Evolutionary conservation across 2,797 vertebrate genomes (phyloP), one percentile per base, ranked within the genome.

Genomic region (Galago senegalensis): DNA sequence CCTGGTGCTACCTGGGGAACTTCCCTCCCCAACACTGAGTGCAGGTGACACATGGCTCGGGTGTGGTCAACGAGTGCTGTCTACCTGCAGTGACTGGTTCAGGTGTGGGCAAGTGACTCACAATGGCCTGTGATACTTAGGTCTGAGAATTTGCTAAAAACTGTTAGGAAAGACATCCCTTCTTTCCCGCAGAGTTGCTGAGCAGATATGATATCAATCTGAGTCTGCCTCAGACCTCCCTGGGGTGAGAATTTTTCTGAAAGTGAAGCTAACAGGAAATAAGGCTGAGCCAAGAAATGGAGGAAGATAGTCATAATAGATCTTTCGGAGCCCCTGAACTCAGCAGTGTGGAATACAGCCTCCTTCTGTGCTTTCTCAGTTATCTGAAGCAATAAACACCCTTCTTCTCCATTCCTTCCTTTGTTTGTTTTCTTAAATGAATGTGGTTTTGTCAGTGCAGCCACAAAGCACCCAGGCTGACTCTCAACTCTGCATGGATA

Each of bases 381-480:
- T n/a, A 82, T 31, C 12, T 25, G 75, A 86, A 72, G 23, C 53
- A 46, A 31, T 37, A 40, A 77, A 18, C 18, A 43, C 11, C n/a
- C 21, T 7, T 27, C 2, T 23, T 3, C 34, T 8, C 2, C 0
- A 58, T 29, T 46, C 31, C n/a, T 37, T 31, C 40, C 9, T 43
- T 82, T 76, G n/a, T 90, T 92, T 67, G 49, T 87, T 67, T 89
- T 13, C 18, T 43, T 70, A 46, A 58, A 70, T 70, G 37, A 80
- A 34, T 65, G 53, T n/a, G 70, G 89, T 93, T 91, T 72, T 91
- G 70, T 89, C 72, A 84, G 79, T 34, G 18, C 20, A 75, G 25
- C 63, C 34, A 80, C 14, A 16, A 10, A 67, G 81, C 61, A 29
- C 75, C 63, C 17, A 72, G 43, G 13, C 21, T 20, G 65, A 27